Percentiles rank a stretch among this genome's conserved stretches.
These are phyloP conservation scores for Neotoma lepida DNA, from an alignment of 2,113 vertebrate genomes.

Conservation along the genomic window DNA sequence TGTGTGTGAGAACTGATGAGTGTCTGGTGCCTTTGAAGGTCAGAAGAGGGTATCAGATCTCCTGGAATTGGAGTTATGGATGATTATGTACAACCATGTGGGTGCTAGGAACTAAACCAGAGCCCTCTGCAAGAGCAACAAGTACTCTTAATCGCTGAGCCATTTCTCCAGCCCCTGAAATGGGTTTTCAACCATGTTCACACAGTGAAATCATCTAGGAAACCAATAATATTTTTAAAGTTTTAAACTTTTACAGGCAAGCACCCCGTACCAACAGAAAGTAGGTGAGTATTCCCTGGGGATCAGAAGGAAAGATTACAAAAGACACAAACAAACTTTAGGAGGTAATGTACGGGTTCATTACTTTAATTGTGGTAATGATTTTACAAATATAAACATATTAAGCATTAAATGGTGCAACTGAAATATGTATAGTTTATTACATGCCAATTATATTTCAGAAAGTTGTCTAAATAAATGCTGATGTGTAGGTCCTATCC, in stretches of 20 bases:
- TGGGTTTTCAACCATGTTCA: background rate
- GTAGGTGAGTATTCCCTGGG: background rate
- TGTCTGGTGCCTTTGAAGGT: background rate
- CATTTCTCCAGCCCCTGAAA: too few species aligned
- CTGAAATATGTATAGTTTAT: conserved; percentile 41
- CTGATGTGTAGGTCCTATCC: background rate
- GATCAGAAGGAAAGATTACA: conserved; percentile 26
- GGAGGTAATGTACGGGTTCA: background rate
- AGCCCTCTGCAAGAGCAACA: background rate
- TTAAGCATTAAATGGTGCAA: conserved; percentile 29
- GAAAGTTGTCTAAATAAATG: conserved; percentile 57
- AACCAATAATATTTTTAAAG: background rate
- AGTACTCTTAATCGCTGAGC: background rate
- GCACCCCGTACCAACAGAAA: background rate
- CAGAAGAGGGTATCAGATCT: background rate
- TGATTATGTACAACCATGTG: background rate
- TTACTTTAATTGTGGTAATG: conserved; percentile 30
- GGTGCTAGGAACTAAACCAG: background rate
- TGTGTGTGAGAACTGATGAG: background rate
- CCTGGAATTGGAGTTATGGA: background rate
- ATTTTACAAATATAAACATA: conserved; percentile 14
- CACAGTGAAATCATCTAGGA: conserved; percentile 24
- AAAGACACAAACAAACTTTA: conserved; percentile 19
- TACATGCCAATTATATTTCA: conserved; percentile 2
- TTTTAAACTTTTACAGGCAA: background rate